phyloP scores from a whole-genome alignment of 2,888 invertebrate species.

The Gymnoscelis rufifasciata region DNA sequence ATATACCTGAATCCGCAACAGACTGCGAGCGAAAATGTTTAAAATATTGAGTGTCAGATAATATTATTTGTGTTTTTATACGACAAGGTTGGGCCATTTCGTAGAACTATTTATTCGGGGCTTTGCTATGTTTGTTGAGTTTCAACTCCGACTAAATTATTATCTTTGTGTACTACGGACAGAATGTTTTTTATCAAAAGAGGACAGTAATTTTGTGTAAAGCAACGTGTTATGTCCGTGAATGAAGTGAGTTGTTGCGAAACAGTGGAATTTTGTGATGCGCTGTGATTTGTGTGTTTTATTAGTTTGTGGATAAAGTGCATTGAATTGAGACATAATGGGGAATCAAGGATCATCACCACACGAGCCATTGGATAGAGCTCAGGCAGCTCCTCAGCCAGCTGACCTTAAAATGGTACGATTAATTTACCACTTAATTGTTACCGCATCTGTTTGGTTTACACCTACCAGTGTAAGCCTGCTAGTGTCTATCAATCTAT shows the following conservation, averaged over 20 bases:
- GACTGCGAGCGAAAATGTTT: not conserved
- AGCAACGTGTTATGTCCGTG: slow-evolving; percentile 48
- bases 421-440: no score
- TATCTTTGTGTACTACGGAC: slow-evolving; percentile 64
- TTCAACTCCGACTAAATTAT: slow-evolving; percentile 66
- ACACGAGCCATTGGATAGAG: slow-evolving; percentile 89
- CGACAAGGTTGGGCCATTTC: slow-evolving; percentile 64
- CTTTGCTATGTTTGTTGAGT: slow-evolving; percentile 68
- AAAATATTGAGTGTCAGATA: slow-evolving; percentile 38
- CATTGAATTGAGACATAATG: slow-evolving; percentile 68
- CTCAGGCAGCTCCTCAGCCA: slow-evolving; percentile 66
- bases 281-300: slow-evolving; percentile 35
- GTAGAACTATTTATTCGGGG: slow-evolving; percentile 62
- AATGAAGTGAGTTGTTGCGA: slow-evolving; percentile 48
- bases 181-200: slow-evolving; percentile 55
- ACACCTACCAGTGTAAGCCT: no score
- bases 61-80: slow-evolving; percentile 41
- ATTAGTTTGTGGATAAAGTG: slow-evolving; percentile 31
- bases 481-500: no score
- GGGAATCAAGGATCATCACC: slow-evolving; percentile 91
- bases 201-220: slow-evolving; percentile 53
- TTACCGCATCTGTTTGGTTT: no score
- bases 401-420: slow-evolving; percentile 72
- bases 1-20: not conserved
- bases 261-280: slow-evolving; percentile 26